A percentile compares a stretch with the other conserved stretches of the same genome.
Conservation (phyloP, 2,797 vertebrate genomes). For the Bradypodion pumilum region DNA sequence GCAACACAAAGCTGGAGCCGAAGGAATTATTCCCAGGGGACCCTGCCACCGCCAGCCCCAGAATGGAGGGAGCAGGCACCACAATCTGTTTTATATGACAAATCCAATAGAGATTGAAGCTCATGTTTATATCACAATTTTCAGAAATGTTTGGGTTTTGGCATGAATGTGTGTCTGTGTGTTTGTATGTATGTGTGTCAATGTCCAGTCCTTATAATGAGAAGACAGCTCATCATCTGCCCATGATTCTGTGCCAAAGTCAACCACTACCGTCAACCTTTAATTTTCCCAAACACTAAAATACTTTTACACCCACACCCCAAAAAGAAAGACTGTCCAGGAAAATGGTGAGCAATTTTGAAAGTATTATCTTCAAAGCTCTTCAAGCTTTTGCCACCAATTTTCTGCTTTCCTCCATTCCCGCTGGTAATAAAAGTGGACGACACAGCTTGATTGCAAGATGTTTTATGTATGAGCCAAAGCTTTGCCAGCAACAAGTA, state of each 20-base stretch:
- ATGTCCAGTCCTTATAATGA: neutral
- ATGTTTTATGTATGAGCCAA: slow-evolving; percentile 59
- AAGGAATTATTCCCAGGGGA: too few species aligned
- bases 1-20: too few species aligned
- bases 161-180: neutral
- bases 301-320: neutral
- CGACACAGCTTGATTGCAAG: slow-evolving; percentile 38
- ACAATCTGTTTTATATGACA: slow-evolving; percentile 11
- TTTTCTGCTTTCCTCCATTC: slow-evolving; percentile 42
- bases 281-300: slow-evolving; percentile 25
- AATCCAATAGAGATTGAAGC: slow-evolving; percentile 33
- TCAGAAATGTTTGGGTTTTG: slow-evolving; percentile 26
- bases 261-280: slow-evolving; percentile 24
- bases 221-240: slow-evolving; percentile 17
- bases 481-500: slow-evolving; percentile 59
- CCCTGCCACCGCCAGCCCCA: too few species aligned
- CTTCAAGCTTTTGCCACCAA: slow-evolving; percentile 28
- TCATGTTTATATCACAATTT: slow-evolving; percentile 34
- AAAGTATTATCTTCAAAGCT: slow-evolving; percentile 25
- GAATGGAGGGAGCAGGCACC: too few species aligned
- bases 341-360: slow-evolving; percentile 21
- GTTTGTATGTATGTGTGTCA: neutral
- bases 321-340: slow-evolving; percentile 25
- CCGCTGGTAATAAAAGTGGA: slow-evolving; percentile 50
- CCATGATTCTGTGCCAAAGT: neutral